phyloP scores from a whole-genome alignment of 35 echinoderm and acorn worm genomes.

The Stichopus chloronotus region DNA sequence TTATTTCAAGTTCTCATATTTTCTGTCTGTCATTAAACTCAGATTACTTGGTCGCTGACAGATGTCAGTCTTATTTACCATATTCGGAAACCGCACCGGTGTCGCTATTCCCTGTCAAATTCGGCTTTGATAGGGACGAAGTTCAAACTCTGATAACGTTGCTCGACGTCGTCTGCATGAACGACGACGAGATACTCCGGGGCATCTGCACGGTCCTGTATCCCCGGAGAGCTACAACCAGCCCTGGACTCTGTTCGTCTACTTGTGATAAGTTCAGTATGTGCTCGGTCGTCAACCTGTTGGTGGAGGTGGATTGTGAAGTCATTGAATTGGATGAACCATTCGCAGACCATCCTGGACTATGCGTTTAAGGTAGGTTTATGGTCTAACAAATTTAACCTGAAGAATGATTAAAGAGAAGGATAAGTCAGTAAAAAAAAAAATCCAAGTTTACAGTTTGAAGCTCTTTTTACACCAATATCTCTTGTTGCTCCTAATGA shows the following conservation, averaged over 20 bases:
- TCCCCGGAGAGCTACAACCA: neutral
- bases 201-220: neutral
- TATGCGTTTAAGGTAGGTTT: neutral
- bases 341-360: neutral
- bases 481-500: too few relatives aligned
- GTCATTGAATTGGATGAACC: neutral
- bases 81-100: neutral
- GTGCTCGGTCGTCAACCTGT: neutral
- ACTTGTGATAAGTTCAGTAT: neutral
- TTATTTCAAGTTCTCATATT: too few relatives aligned
- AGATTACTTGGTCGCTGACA: neutral
- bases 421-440: too few relatives aligned
- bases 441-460: too few relatives aligned
- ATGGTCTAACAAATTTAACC: neutral
- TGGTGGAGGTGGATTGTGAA: neutral
- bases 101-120: neutral
- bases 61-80: neutral
- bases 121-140: neutral
- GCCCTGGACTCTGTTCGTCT: neutral
- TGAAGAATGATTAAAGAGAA: too few relatives aligned
- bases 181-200: neutral
- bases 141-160: neutral
- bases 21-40: too few relatives aligned
- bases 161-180: too few relatives aligned
- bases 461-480: too few relatives aligned